Percentiles rank a stretch among this genome's conserved stretches.
These are phyloP conservation scores for Nixonia krombeini DNA, from an alignment of 1,140 invertebrate genomes.

Conservation along the genomic window DNA sequence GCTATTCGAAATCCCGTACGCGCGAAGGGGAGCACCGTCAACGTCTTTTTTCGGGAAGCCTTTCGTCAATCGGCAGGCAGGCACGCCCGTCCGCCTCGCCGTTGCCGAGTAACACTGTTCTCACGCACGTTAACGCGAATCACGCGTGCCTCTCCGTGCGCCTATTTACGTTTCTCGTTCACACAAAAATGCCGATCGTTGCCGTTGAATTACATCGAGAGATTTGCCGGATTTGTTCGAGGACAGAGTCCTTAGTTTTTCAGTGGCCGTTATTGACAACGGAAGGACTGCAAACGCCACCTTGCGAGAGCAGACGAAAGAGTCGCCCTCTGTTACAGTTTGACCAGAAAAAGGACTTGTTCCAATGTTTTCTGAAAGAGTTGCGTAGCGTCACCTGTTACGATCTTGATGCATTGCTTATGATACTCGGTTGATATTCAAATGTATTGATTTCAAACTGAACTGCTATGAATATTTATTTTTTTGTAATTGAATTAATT, in stretches of 20 bases:
- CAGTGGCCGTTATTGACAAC: constrained; percentile 44
- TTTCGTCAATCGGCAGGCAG: constrained; percentile 1
- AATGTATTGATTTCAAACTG: too few species aligned
- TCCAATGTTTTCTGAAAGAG: too few species aligned
- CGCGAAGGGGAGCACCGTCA: not conserved
- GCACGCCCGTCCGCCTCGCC: not conserved
- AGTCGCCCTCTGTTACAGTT: not conserved
- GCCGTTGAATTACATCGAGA: constrained; percentile 24
- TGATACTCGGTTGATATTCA: not conserved
- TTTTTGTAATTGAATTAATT: too few species aligned
- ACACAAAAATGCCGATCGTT: constrained; percentile 15
- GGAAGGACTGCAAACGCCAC: constrained; percentile 11
- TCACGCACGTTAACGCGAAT: constrained; percentile 24
- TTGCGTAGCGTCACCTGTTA: not conserved
- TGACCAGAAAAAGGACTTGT: not conserved
- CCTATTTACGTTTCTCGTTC: constrained; percentile 5
- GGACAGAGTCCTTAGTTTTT: constrained; percentile 18
- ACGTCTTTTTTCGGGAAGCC: not conserved
- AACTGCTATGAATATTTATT: too few species aligned
- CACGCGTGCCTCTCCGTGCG: constrained; percentile 7
- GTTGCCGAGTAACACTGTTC: not conserved
- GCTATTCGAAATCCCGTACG: not conserved
- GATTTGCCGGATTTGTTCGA: constrained; percentile 22
- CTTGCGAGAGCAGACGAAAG: not conserved
- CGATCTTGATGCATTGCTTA: not conserved